These are phyloP conservation scores for Platyrinchus mystaceus DNA, from an alignment of 2,797 vertebrate genomes.

Conservation along the genomic window DNA sequence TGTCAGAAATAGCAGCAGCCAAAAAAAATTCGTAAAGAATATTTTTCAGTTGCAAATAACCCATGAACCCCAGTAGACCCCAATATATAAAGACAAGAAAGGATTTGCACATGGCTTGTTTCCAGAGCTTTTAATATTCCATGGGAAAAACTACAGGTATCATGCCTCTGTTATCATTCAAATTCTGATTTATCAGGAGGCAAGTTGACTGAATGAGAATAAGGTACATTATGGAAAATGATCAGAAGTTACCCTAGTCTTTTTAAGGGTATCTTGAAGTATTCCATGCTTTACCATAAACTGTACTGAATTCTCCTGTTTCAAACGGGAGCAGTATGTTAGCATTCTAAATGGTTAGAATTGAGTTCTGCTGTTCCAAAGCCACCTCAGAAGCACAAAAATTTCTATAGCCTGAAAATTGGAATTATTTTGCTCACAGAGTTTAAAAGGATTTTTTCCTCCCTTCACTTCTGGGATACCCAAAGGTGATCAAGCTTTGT, in stretches of 20 bases:
- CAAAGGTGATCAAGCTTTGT: neutral
- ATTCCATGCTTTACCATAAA: neutral
- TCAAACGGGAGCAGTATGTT: neutral
- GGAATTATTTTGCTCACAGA: neutral
- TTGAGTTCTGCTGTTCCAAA: neutral
- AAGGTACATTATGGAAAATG: neutral
- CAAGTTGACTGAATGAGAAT: neutral
- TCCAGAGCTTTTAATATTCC: neutral
- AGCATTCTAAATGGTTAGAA: neutral
- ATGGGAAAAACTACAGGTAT: neutral
- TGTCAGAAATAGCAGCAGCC: slow-evolving; percentile 31
- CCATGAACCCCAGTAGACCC: neutral
- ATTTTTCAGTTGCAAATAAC: neutral
- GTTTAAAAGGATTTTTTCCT: neutral
- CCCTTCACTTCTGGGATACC: neutral
- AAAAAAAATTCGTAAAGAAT: neutral
- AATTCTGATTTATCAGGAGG: neutral
- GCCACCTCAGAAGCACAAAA: neutral
- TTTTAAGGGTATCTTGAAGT: neutral
- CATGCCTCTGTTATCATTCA: neutral
- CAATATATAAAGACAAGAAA: neutral
- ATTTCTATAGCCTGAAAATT: neutral
- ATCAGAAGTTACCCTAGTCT: neutral
- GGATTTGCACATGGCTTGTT: neutral
- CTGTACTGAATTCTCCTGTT: neutral